phyloP scores from a whole-genome alignment of 2,888 invertebrate species.

The Caenorhabditis macrosperma region DNA sequence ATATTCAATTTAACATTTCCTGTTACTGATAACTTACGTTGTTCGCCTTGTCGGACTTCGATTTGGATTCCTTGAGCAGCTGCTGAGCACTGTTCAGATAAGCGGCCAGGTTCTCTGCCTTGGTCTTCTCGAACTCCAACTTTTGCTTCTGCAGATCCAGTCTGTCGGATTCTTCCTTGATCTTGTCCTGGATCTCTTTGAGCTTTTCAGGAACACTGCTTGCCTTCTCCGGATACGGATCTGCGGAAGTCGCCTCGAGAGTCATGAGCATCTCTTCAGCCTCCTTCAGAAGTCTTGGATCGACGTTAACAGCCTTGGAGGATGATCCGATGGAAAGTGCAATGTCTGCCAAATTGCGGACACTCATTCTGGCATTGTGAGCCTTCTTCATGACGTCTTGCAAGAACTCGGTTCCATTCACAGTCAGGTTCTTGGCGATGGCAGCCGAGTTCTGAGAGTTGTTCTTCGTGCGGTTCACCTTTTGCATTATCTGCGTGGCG shows the following conservation, averaged over 20 bases:
- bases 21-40: conserved; percentile 16
- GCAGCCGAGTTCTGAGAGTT: conserved; percentile 16
- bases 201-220: conserved; percentile 42
- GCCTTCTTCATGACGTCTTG: conserved; percentile 63
- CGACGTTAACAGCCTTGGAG: conserved; percentile 65
- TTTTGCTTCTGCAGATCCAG: conserved; percentile 49
- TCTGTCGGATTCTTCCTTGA: conserved; percentile 36
- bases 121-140: conserved; percentile 49
- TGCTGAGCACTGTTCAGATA: conserved; percentile 64
- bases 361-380: conserved; percentile 39
- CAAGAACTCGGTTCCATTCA: conserved; percentile 64
- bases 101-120: conserved; percentile 44
- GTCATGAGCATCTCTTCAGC: conserved; percentile 60
- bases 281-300: conserved; percentile 56
- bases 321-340: conserved; percentile 60
- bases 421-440: conserved; percentile 66
- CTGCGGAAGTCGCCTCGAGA: conserved; percentile 60
- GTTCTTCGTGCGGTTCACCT: conserved; percentile 36
- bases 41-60: conserved; percentile 56
- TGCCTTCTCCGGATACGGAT: conserved; percentile 55
- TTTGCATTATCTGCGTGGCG: conserved; percentile 51
- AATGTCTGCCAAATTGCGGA: conserved; percentile 47
- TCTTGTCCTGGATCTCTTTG: conserved; percentile 48
- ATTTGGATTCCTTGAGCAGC: conserved; percentile 60
- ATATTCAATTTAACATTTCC: neutral